A percentile compares a stretch with the other conserved stretches of the same genome.
Evolutionary conservation across 1,140 invertebrate species (phyloP).

Genomic region (Dinothrombium tinctorium): DNA sequence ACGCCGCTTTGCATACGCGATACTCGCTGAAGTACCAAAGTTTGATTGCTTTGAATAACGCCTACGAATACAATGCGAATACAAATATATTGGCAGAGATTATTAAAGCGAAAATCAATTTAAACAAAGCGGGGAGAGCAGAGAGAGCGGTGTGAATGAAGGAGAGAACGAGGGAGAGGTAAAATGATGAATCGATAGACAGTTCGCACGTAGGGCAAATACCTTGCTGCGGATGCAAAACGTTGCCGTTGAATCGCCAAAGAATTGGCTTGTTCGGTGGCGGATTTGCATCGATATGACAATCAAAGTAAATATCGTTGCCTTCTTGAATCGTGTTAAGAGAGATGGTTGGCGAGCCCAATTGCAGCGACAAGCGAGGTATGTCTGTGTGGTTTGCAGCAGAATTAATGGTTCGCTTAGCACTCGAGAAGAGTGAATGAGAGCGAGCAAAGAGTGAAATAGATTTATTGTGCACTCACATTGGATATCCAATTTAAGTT

Average conservation of each 20-base stretch:
- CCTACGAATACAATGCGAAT: conserved; percentile 6
- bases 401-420: background rate
- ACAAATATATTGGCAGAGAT: background rate
- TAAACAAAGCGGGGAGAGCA: background rate
- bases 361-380: conserved; percentile 49
- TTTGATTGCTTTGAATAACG: conserved; percentile 17
- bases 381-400: conserved; percentile 32
- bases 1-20: conserved; percentile 15
- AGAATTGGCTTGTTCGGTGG: conserved; percentile 6
- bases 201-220: background rate
- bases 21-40: conserved; percentile 17
- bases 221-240: conserved; percentile 12
- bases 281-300: conserved; percentile 20
- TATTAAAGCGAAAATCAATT: background rate
- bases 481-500: conserved; percentile 11
- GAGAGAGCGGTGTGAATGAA: background rate
- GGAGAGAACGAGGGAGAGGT: conserved; percentile 2
- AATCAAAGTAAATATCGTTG: conserved; percentile 62
- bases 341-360: conserved; percentile 38
- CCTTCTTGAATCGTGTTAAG: conserved; percentile 48
- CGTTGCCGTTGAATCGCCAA: conserved; percentile 12
- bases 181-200: background rate
- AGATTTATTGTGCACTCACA: conserved; percentile 6
- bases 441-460: background rate
- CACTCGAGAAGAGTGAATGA: background rate